Base-by-base conservation (phyloP, 2,797 vertebrate species). In the Arnoldichthys spilopterus region DNA sequence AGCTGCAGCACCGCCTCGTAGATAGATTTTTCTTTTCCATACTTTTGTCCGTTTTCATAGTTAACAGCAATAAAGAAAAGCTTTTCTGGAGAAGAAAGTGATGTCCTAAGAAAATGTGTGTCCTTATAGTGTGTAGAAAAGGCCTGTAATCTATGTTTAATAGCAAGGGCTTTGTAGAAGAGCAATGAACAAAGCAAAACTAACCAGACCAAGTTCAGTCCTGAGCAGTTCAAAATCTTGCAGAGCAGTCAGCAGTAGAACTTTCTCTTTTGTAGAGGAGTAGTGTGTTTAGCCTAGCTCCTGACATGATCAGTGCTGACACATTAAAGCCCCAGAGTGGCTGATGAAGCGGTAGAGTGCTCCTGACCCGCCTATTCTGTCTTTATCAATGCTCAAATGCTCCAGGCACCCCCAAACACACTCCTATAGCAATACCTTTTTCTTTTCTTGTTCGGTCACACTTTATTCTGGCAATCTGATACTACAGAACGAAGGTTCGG, bases 331-430 rank as follows among this genome's bases (percentile, higher is more conserved):
- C 70, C 47, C 30, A 0, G n/a, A 20, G 12, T 43, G 62, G 22
- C 40, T 26, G 58, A 62, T 51, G 67, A 15, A 37, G 68, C 7
- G 6, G 40, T 49, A 1, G 34, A 43, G 56, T 16, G 56, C 78
- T 74, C 53, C 78, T 61, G 72, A 74, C 40, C 53, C 56, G 34
- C 51, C 61, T 72, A 49, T 59, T n/a, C 24, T 15, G 20, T 59
- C 28, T 49, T 76, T 56, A 58, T 66, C 62, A 37, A 24, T 40
- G 68, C 59, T 37, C 15, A 26, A 63, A 43, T 22, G 62, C 67
- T 58, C 56, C 67, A 37, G 56, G 72, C 16, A 4, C 71, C 40
- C 58, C 37, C 58, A 56, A 16, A 43, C 45, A 53, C 56, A 49
- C 56, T 62, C 72, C 64, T 49, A 45, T 34, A 40, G 26, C 12